phyloP scores from a whole-genome alignment of 2,113 vertebrate species.

The Neotoma lepida region DNA sequence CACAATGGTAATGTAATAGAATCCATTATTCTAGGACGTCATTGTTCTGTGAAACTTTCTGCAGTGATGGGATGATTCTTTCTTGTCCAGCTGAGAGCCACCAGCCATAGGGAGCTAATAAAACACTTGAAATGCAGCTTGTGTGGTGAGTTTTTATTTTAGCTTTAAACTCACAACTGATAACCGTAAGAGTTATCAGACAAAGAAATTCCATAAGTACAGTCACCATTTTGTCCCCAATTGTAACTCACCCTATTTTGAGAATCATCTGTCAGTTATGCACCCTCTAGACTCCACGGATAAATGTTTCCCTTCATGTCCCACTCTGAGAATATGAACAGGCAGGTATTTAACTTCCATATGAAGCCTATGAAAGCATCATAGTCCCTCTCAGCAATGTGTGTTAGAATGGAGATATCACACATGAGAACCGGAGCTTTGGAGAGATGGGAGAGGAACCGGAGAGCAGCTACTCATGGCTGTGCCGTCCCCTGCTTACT shows the following conservation, averaged over 20 bases:
- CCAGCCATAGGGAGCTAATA: neutral
- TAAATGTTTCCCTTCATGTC: neutral
- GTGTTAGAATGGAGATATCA: neutral
- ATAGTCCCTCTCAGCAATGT: neutral
- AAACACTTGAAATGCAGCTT: neutral
- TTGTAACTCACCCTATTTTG: neutral
- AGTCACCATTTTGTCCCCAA: neutral
- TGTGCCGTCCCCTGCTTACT: neutral
- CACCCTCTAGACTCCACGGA: neutral
- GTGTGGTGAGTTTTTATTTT: neutral
- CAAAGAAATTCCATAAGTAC: neutral
- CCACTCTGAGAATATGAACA: neutral
- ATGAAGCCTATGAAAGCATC: neutral
- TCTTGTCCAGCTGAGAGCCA: neutral
- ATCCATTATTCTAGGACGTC: neutral
- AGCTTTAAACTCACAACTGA: slow-evolving; percentile 41
- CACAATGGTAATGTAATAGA: neutral
- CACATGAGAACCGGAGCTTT: neutral
- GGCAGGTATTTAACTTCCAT: neutral
- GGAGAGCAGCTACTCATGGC: neutral
- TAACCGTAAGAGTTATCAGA: too few species aligned
- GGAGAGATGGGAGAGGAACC: neutral
- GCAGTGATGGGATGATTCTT: neutral
- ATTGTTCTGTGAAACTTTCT: neutral
- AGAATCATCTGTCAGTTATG: neutral